phyloP scores from a whole-genome alignment of 2,888 invertebrate species.

The Lucinisca nassula region DNA sequence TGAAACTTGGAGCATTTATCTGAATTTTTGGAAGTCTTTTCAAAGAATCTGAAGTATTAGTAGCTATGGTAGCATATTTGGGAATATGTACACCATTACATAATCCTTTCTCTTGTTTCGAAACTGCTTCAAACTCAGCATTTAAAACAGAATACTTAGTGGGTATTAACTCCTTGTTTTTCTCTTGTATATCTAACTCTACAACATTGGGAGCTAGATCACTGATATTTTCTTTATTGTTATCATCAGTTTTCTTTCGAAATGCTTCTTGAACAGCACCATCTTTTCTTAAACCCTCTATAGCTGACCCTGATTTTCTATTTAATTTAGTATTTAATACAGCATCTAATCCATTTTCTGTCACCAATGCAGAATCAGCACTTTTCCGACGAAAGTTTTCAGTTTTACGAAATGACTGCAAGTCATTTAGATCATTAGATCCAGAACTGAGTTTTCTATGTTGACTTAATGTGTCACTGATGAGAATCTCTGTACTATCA shows the following conservation, averaged over 20 bases:
- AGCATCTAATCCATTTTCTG: neutral
- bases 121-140: too few species aligned
- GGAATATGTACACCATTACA: conserved; percentile 13
- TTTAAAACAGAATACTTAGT: too few species aligned
- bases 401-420: neutral
- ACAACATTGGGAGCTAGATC: too few species aligned
- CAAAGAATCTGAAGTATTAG: conserved; percentile 65
- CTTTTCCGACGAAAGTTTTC: conserved; percentile 24
- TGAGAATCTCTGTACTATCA: conserved; percentile 67
- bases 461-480: conserved; percentile 64
- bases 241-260: neutral
- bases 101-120: neutral
- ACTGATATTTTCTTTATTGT: neutral
- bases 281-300: too few species aligned
- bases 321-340: neutral
- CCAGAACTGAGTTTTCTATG: conserved; percentile 44
- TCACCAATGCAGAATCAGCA: neutral
- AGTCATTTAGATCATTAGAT: neutral
- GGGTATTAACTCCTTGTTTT: too few species aligned
- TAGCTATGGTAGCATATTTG: conserved; percentile 6
- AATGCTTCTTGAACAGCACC: neutral
- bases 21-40: conserved; percentile 50
- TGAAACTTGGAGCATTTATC: neutral
- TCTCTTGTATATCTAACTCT: too few species aligned
- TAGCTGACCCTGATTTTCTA: neutral